A percentile compares a stretch with the other conserved stretches of the same genome.
phyloP scores from a whole-genome alignment of 2,797 vertebrate genomes.

The Rhynchonycteris naso region DNA sequence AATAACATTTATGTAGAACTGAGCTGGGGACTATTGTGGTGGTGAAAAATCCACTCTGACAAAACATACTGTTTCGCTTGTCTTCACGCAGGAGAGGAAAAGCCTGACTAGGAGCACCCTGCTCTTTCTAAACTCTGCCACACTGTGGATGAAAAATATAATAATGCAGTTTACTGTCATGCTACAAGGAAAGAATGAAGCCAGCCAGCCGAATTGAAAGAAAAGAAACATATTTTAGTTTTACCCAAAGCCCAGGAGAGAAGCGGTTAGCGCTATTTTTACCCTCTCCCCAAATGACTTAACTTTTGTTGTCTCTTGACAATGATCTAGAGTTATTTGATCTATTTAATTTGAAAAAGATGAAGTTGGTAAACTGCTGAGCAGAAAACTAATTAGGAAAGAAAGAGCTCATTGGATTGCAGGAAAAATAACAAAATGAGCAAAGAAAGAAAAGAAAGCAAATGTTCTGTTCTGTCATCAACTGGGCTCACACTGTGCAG shows the following conservation, averaged over 20 bases:
- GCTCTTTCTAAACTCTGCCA: constrained; percentile 69
- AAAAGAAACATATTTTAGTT: constrained; percentile 59
- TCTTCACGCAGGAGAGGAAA: constrained; percentile 77
- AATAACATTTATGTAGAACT: constrained; percentile 69
- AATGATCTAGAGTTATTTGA: constrained; percentile 60
- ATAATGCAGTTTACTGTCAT: constrained; percentile 27
- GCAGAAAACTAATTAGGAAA: constrained; percentile 76
- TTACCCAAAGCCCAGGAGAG: neutral
- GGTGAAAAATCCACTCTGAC: constrained; percentile 59
- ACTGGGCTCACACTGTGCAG: constrained; percentile 12
- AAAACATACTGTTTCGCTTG: constrained; percentile 58
- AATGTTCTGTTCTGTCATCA: constrained; percentile 65
- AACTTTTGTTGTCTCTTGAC: constrained; percentile 57
- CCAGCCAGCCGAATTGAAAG: constrained; percentile 16
- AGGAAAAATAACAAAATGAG: constrained; percentile 68
- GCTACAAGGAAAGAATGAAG: constrained; percentile 59
- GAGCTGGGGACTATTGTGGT: constrained; percentile 35
- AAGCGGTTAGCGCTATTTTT: constrained; percentile 60
- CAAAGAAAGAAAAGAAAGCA: constrained; percentile 73
- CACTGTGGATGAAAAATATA: constrained; percentile 50
- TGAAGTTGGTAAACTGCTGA: constrained; percentile 62
- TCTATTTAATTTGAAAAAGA: constrained; percentile 62
- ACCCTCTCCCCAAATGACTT: constrained; percentile 33
- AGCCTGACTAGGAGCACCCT: constrained; percentile 50
- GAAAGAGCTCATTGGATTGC: constrained; percentile 55